A percentile compares a stretch with the other conserved stretches of the same genome.
Conservation (phyloP, 2,888 invertebrate species). For the Drosophila acutilabella region DNA sequence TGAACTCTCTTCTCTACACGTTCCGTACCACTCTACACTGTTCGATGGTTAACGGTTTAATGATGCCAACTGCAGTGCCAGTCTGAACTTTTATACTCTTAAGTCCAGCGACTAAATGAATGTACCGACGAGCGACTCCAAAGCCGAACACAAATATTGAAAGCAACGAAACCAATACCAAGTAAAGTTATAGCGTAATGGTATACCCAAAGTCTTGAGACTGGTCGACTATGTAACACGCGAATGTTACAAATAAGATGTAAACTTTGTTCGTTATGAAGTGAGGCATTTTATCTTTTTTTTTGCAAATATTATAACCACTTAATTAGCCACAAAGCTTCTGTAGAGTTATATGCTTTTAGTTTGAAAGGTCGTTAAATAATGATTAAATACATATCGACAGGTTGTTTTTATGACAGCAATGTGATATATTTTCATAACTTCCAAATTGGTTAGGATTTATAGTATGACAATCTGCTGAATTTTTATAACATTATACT, state of each 20-base stretch:
- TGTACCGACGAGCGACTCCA: slow-evolving; percentile 39
- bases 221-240: background rate
- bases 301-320: too few relatives aligned
- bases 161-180: background rate
- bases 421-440: too few relatives aligned
- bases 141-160: slow-evolving; percentile 30
- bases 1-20: slow-evolving; percentile 51
- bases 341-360: too few relatives aligned
- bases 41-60: slow-evolving; percentile 85
- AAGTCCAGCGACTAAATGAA: slow-evolving; percentile 55
- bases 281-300: too few relatives aligned
- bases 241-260: background rate
- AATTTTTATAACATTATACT: too few relatives aligned
- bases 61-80: slow-evolving; percentile 83
- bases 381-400: too few relatives aligned
- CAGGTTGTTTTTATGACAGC: too few relatives aligned
- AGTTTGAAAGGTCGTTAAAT: too few relatives aligned
- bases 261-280: background rate
- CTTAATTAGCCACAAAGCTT: too few relatives aligned
- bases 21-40: slow-evolving; percentile 68
- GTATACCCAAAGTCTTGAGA: background rate
- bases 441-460: too few relatives aligned
- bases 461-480: too few relatives aligned
- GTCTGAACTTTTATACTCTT: slow-evolving; percentile 83
- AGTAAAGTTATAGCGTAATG: background rate